phyloP scores from a whole-genome alignment of 2,113 vertebrate species.

The Oceanodroma tethys region DNA sequence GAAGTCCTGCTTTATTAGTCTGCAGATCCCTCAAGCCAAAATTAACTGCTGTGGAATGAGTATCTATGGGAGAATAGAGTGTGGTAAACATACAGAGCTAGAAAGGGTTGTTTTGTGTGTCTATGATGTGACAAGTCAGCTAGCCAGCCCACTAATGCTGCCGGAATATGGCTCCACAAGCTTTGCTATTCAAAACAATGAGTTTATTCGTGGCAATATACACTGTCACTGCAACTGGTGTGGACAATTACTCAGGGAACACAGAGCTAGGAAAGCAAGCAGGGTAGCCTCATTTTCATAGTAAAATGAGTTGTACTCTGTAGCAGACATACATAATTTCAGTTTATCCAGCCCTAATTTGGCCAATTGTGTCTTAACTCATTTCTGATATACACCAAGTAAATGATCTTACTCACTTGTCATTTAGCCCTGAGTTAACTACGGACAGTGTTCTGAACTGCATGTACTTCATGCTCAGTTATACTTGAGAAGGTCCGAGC shows the following conservation, averaged over 20 bases:
- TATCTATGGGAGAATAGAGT: not conserved
- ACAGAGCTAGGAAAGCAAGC: not conserved
- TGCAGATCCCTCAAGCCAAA: not conserved
- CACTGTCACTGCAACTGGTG: not conserved
- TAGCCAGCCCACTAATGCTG: not conserved
- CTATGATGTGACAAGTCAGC: not conserved
- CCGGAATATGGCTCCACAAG: not conserved
- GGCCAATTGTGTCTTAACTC: not conserved
- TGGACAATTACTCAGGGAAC: not conserved
- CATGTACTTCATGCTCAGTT: not conserved
- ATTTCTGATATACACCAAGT: not conserved
- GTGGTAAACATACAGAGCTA: not conserved
- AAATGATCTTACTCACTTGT: not conserved
- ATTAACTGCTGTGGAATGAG: not conserved
- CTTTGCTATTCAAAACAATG: not conserved
- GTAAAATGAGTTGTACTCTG: not conserved
- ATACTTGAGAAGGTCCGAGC: not conserved
- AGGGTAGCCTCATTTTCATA: not conserved
- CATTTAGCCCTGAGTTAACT: not conserved
- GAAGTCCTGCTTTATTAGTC: not conserved
- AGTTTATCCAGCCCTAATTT: not conserved
- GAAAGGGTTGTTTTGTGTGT: not conserved
- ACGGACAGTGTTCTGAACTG: not conserved
- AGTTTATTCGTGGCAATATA: not conserved
- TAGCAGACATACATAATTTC: not conserved